phyloP scores from a whole-genome alignment of 2,797 vertebrate species.

The Acridotheres tristis region DNA sequence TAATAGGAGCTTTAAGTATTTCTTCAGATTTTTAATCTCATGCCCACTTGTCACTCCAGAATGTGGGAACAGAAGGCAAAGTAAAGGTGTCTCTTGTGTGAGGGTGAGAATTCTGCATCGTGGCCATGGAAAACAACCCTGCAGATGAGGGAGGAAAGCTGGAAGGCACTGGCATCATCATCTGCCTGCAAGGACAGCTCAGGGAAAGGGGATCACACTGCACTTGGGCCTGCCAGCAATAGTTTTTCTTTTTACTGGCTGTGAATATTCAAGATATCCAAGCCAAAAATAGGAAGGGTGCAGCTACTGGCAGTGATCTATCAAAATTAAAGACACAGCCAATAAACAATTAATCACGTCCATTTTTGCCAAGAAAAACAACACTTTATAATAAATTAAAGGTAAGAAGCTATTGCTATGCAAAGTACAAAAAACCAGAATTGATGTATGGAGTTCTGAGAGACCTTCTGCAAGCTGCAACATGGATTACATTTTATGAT shows the following conservation, averaged over 20 bases:
- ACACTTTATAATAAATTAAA: constrained; percentile 26
- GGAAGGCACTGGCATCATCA: not conserved
- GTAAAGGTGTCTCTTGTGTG: not conserved
- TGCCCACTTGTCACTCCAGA: not conserved
- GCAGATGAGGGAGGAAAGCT: not conserved
- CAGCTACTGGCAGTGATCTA: not conserved
- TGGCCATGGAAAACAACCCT: not conserved
- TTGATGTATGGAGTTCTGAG: not conserved
- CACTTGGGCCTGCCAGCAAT: not conserved
- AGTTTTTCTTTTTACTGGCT: not conserved
- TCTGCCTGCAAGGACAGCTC: not conserved
- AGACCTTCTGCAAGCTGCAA: not conserved
- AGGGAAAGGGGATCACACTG: not conserved
- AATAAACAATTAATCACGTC: constrained; percentile 40
- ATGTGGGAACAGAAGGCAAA: not conserved
- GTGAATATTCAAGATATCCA: not conserved
- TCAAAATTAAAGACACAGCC: constrained; percentile 1
- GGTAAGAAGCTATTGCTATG: not conserved
- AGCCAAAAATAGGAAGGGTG: not conserved
- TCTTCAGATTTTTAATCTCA: not conserved
- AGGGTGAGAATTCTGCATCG: not conserved
- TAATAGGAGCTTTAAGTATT: not conserved
- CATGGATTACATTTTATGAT: not conserved
- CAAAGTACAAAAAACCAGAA: not conserved
- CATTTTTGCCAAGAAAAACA: constrained; percentile 39